Evolutionary conservation across 2,888 invertebrate species (phyloP), one percentile per base, ranked within the genome.

Genomic region (Xestia sexstrigata): DNA sequence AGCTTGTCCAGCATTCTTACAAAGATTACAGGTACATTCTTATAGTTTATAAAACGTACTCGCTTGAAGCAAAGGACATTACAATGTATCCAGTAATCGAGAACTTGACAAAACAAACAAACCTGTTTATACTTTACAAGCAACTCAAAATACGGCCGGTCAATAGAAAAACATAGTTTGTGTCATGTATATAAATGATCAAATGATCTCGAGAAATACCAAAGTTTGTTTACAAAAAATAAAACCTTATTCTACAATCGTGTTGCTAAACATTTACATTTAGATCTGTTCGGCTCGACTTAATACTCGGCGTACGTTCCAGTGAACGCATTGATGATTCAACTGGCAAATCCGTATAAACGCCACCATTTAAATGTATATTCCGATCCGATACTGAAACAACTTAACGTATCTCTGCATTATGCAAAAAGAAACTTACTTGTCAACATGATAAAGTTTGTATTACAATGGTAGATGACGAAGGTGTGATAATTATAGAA

Each of bases 261-360:
- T 79, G 81, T 82, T 84, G 82, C 82, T 87, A 82, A 87, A 88
- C 87, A 88, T 88, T 88, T 76, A 78, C 85, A 88, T 87, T 85
- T 88, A 81, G 80, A 85, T 85, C 80, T 87, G 80, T 78, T 79
- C 52, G 58, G 15, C 45, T 87, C 89, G 67, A 82, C 78, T 91
- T 88, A 82, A 80, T 83, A 91, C 85, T 72, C 90, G 63, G 26
- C 68, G 60, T 82, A 88, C 90, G 89, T 89, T 74, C 85, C 45
- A 82, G 71, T 76, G 78, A 82, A 83, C 89, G 84, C 90, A 91
- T 93, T 93, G 89, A 90, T 89, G 89, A 93, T 94, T 93, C 94
- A 90, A 90, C 88, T 86, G 87, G 90, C 92, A 93, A 90, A 92
- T 92, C 88, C 83, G 87, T 89, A 90, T 91, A 92, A 93, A 93